A percentile compares a stretch with the other conserved stretches of the same genome.
phyloP scores from a whole-genome alignment of 2,113 vertebrate species.

The Indicator indicator region DNA sequence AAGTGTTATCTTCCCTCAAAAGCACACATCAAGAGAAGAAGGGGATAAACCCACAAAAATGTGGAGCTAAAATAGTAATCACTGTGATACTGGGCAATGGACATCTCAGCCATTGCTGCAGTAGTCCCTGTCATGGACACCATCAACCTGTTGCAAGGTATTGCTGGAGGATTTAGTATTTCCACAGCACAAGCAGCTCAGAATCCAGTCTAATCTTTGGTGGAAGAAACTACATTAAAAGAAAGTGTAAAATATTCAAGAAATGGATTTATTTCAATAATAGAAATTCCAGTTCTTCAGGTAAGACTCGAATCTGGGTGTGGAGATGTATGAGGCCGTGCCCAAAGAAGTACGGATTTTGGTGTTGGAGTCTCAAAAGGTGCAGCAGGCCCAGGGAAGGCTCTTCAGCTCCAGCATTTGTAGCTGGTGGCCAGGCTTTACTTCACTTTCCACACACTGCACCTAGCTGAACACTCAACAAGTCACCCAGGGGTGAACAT shows the following conservation, averaged over 20 bases:
- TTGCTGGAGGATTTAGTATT: background rate
- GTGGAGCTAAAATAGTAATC: background rate
- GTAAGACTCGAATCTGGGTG: background rate
- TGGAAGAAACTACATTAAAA: background rate
- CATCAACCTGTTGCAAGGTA: background rate
- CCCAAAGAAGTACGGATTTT: background rate
- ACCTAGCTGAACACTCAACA: background rate
- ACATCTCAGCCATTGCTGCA: background rate
- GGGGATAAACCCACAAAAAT: background rate
- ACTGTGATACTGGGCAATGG: background rate
- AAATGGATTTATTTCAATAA: background rate
- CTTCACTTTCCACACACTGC: background rate
- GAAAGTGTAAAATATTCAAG: background rate
- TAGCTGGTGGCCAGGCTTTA: background rate
- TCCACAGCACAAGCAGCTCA: background rate
- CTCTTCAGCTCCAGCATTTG: background rate
- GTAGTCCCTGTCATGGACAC: accelerated
- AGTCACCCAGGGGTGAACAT: background rate
- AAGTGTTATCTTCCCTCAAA: background rate
- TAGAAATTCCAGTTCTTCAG: background rate
- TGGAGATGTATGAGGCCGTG: accelerated
- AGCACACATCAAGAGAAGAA: background rate
- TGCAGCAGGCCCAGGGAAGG: background rate
- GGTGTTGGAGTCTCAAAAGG: background rate
- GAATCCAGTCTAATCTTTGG: background rate